A percentile compares a stretch with the other conserved stretches of the same genome.
These are phyloP conservation scores for Scaptodrosophila latifasciaeformis DNA, from an alignment of 2,888 invertebrate species.

Conservation along the genomic window DNA sequence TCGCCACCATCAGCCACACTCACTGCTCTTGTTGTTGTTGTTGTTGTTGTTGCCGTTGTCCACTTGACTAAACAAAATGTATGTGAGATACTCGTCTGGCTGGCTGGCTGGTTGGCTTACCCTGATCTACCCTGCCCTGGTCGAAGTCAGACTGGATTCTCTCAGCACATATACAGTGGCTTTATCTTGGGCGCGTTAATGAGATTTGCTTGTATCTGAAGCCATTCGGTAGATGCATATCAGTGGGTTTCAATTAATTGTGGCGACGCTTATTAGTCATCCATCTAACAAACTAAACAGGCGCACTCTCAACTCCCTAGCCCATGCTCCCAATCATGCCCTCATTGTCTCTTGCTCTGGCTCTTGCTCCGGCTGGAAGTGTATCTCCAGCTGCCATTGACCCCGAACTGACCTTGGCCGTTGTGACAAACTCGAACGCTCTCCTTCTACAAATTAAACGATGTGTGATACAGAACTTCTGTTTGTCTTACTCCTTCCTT, in stretches of 20 bases:
- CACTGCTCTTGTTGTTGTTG: slow-evolving; percentile 4
- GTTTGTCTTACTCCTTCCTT: neutral
- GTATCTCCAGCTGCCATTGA: slow-evolving; percentile 41
- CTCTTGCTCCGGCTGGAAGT: neutral
- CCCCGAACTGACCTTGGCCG: slow-evolving; percentile 55
- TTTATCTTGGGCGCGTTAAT: slow-evolving; percentile 71
- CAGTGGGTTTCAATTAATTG: slow-evolving; percentile 72
- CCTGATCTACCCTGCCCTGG: slow-evolving; percentile 26
- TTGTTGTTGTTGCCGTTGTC: slow-evolving; percentile 28
- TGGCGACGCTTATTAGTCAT: slow-evolving; percentile 73
- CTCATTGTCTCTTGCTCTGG: slow-evolving; percentile 14
- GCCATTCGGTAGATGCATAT: slow-evolving; percentile 73
- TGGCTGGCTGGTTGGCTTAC: slow-evolving; percentile 6
- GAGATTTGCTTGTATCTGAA: slow-evolving; percentile 75
- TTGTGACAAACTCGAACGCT: slow-evolving; percentile 7
- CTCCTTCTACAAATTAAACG: slow-evolving; percentile 4
- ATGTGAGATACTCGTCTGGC: slow-evolving; percentile 43
- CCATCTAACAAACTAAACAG: slow-evolving; percentile 72
- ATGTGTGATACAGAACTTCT: slow-evolving; percentile 7
- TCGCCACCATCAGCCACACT: neutral
- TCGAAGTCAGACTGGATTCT: neutral
- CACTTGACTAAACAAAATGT: slow-evolving; percentile 65
- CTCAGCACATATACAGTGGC: slow-evolving; percentile 46
- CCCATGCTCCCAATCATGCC: slow-evolving; percentile 9
- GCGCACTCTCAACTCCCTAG: slow-evolving; percentile 35